Evolutionary conservation across 1,140 invertebrate species (phyloP).

Genomic region (Grapholita molesta): DNA sequence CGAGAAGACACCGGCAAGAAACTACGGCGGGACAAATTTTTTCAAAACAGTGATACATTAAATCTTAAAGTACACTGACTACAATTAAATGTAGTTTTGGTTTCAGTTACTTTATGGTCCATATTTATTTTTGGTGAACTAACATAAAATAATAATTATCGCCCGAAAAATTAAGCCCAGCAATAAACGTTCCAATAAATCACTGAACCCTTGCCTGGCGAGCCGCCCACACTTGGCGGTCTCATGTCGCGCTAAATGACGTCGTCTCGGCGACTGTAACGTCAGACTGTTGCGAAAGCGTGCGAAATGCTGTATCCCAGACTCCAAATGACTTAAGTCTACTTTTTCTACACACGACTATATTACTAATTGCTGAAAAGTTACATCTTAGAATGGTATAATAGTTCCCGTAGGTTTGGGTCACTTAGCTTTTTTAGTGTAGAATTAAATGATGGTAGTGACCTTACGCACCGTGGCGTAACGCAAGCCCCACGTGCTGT

Average conservation of each 20-base stretch:
- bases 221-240: constrained; percentile 3
- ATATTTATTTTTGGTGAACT: no score
- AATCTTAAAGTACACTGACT: no score
- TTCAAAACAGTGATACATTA: no score
- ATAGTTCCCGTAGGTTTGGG: neutral
- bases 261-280: constrained; percentile 1
- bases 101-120: no score
- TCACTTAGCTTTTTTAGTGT: constrained; percentile 33
- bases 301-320: neutral
- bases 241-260: neutral
- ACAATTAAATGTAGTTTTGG: no score
- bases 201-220: neutral
- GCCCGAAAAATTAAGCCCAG: no score
- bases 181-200: neutral
- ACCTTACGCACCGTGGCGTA: constrained; percentile 63
- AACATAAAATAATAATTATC: no score
- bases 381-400: constrained; percentile 13
- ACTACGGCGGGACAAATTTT: no score
- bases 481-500: constrained; percentile 45
- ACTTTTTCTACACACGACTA: neutral
- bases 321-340: neutral
- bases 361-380: neutral
- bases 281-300: constrained; percentile 11
- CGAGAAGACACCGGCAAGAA: no score
- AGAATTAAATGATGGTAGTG: constrained; percentile 66